phyloP scores from a whole-genome alignment of 1,140 invertebrate species.

The Cepaea nemoralis region DNA sequence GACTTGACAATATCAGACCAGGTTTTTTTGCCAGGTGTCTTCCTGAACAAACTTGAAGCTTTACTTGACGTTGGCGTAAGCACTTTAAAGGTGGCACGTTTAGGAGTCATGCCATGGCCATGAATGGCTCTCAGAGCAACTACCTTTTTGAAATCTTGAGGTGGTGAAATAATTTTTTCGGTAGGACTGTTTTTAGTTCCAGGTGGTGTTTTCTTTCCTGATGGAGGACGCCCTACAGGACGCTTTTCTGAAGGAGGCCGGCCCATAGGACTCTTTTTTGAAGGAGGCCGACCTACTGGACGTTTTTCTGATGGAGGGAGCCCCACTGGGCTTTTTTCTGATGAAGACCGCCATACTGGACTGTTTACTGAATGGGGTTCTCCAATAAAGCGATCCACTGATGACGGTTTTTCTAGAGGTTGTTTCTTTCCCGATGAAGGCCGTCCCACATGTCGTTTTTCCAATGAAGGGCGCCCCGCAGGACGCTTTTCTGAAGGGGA shows the following conservation, averaged over 20 bases:
- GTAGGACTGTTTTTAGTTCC: conserved; percentile 41
- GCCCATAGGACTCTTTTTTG: too few relatives aligned
- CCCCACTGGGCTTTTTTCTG: too few relatives aligned
- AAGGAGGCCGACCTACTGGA: conserved; percentile 3
- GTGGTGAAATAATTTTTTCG: conserved; percentile 50
- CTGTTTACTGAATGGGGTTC: too few relatives aligned
- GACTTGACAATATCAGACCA: conserved; percentile 65
- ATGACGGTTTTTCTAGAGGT: neutral
- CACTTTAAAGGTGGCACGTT: conserved; percentile 35
- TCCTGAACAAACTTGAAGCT: conserved; percentile 28
- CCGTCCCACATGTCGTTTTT: too few relatives aligned
- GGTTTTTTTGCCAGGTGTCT: conserved; percentile 39
- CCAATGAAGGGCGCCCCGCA: too few relatives aligned
- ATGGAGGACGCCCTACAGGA: conserved; percentile 9
- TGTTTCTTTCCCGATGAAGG: conserved; percentile 38
- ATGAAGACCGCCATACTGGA: conserved; percentile 1
- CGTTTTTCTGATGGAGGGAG: too few relatives aligned
- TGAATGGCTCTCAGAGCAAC: conserved; percentile 63
- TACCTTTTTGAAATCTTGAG: conserved; percentile 57
- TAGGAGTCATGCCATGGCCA: conserved; percentile 60
- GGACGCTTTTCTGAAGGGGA: conserved; percentile 37
- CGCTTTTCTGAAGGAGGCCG: too few relatives aligned
- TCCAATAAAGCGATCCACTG: too few relatives aligned
- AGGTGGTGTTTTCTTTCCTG: conserved; percentile 36
- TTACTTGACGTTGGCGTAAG: conserved; percentile 16